These are phyloP conservation scores for Agrochola macilenta DNA, from an alignment of 2,888 invertebrate genomes.

Conservation along the genomic window DNA sequence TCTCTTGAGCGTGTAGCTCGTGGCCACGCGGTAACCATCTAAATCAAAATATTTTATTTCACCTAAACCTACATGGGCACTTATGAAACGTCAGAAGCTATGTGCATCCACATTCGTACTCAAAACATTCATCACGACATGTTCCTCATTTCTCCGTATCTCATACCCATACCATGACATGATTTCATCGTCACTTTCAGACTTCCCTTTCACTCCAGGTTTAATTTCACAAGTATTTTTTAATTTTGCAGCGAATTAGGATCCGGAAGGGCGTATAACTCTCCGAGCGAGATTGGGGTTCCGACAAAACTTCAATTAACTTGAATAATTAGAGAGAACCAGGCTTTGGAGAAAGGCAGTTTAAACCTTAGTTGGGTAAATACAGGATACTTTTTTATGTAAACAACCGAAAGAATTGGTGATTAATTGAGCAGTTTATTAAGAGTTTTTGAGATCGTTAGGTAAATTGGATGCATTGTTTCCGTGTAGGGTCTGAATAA, in stretches of 20 bases:
- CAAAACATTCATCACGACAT: neutral
- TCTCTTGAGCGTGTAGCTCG: neutral
- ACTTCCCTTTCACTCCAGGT: conserved; percentile 14
- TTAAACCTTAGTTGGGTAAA: conserved; percentile 65
- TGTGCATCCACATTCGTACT: neutral
- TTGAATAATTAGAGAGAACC: conserved; percentile 75
- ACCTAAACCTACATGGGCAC: too few species aligned
- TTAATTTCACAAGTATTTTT: conserved; percentile 58
- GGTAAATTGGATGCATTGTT: conserved; percentile 29
- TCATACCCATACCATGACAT: neutral
- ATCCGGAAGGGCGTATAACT: conserved; percentile 55
- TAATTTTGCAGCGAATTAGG: conserved; percentile 53
- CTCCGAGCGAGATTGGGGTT: conserved; percentile 54
- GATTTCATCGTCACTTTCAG: neutral
- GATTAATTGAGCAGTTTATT: conserved; percentile 52
- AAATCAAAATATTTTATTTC: too few species aligned
- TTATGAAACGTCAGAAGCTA: too few species aligned
- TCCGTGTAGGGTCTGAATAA: neutral
- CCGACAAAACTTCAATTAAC: conserved; percentile 76
- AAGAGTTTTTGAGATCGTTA: conserved; percentile 38
- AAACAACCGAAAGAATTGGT: conserved; percentile 57
- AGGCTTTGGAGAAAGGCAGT: conserved; percentile 58
- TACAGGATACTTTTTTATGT: conserved; percentile 57
- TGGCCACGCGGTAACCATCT: neutral
- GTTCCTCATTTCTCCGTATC: neutral